Percentiles rank a stretch among this genome's conserved stretches.
phyloP scores from a whole-genome alignment of 2,113 vertebrate genomes.

The Brachypodius melanocephalos region DNA sequence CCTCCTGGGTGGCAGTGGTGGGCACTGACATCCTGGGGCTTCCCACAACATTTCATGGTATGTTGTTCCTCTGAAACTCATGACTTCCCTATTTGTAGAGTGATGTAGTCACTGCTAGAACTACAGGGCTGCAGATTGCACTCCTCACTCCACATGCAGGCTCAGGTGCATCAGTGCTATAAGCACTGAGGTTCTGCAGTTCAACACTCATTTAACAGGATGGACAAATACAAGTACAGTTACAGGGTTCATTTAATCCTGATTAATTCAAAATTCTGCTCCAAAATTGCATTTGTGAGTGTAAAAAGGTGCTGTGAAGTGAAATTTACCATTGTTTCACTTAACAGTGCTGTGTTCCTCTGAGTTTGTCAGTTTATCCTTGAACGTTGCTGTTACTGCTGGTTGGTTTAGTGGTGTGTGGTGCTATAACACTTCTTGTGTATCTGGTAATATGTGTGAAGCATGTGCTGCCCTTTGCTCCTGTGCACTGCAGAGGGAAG shows the following conservation, averaged over 20 bases:
- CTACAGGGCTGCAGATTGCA: neutral
- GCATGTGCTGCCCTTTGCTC: neutral
- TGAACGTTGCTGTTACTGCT: neutral
- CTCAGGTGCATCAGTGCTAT: fast-evolving
- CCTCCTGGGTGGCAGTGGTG: fast-evolving
- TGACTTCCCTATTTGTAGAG: fast-evolving
- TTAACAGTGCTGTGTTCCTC: neutral
- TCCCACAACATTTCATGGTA: fast-evolving
- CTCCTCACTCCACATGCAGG: fast-evolving
- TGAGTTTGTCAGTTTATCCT: neutral
- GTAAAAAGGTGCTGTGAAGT: neutral
- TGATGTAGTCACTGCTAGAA: fast-evolving
- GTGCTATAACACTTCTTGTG: fast-evolving
- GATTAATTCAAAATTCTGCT: neutral
- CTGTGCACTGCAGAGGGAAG: neutral
- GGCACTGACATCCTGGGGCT: neutral
- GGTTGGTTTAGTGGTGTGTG: neutral
- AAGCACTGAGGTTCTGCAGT: neutral
- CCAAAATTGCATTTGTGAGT: neutral
- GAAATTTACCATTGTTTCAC: neutral
- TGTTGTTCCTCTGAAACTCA: neutral
- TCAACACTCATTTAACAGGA: neutral
- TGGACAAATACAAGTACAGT: fast-evolving
- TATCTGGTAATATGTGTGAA: neutral
- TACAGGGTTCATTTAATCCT: fast-evolving